Percentiles rank a stretch among this genome's conserved stretches.
Conservation (phyloP, 2,113 vertebrate genomes). For the Thermophis baileyi region DNA sequence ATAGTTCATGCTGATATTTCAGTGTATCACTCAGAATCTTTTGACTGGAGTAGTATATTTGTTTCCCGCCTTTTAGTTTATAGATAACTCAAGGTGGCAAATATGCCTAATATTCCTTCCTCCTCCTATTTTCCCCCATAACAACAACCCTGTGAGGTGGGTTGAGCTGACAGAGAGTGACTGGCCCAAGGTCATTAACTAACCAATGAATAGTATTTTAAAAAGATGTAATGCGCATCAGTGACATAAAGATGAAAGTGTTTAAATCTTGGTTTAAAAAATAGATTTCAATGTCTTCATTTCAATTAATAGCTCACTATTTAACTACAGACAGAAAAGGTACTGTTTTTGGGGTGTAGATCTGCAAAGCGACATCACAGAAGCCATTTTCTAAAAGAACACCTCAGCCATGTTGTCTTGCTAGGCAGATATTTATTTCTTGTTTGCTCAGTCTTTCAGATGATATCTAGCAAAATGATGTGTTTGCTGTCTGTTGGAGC, state of each 20-base stretch:
- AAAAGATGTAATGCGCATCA: not conserved
- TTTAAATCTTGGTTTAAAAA: not conserved
- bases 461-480: not conserved
- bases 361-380: not conserved
- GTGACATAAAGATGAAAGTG: not conserved
- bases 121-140: not conserved
- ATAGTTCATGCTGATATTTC: not conserved
- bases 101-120: not conserved
- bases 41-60: not conserved
- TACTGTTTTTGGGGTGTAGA: not conserved
- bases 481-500: not conserved
- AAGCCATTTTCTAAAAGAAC: not conserved
- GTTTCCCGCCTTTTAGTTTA: not conserved
- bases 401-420: not conserved
- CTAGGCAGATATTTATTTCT: not conserved
- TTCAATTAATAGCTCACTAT: not conserved
- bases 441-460: conserved; percentile 4
- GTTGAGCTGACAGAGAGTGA: not conserved
- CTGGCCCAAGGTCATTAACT: not conserved
- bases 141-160: not conserved
- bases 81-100: not conserved
- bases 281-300: not conserved
- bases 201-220: not conserved
- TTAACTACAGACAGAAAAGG: not conserved
- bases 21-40: not conserved